These are phyloP conservation scores for Lysandra bellargus DNA, from an alignment of 2,888 invertebrate genomes.

Conservation along the genomic window DNA sequence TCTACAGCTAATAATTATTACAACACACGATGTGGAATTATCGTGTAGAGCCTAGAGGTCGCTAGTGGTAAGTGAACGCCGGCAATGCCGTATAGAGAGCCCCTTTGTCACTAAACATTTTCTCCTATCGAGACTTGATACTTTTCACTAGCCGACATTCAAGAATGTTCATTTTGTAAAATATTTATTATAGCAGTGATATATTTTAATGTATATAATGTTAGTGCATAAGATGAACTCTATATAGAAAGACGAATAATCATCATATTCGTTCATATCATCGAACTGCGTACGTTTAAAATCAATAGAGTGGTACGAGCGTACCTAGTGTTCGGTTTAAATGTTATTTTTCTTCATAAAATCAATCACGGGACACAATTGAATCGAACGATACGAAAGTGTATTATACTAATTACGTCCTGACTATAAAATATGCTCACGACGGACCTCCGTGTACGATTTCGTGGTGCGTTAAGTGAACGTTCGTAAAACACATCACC, in stretches of 20 bases:
- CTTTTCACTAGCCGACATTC: constrained; percentile 39
- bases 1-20: background rate
- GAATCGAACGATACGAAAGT: background rate
- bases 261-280: background rate
- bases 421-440: background rate
- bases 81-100: constrained; percentile 34
- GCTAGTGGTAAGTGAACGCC: constrained; percentile 21
- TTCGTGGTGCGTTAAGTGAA: constrained; percentile 22
- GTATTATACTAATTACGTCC: constrained; percentile 10
- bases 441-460: background rate
- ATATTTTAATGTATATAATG: constrained; percentile 23
- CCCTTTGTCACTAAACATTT: constrained; percentile 36
- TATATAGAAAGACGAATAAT: background rate
- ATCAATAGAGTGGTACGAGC: constrained; percentile 30
- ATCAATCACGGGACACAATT: background rate
- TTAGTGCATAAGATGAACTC: background rate
- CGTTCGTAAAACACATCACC: constrained; percentile 31
- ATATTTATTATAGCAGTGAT: constrained; percentile 19
- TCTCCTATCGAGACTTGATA: constrained; percentile 35
- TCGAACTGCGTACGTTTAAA: constrained; percentile 29
- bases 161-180: constrained; percentile 33
- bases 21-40: background rate
- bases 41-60: constrained; percentile 20
- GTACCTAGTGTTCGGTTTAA: constrained; percentile 35
- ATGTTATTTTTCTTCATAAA: constrained; percentile 35